Evolutionary conservation across 2,888 invertebrate genomes (phyloP).

Genomic region (Dynastes maya): DNA sequence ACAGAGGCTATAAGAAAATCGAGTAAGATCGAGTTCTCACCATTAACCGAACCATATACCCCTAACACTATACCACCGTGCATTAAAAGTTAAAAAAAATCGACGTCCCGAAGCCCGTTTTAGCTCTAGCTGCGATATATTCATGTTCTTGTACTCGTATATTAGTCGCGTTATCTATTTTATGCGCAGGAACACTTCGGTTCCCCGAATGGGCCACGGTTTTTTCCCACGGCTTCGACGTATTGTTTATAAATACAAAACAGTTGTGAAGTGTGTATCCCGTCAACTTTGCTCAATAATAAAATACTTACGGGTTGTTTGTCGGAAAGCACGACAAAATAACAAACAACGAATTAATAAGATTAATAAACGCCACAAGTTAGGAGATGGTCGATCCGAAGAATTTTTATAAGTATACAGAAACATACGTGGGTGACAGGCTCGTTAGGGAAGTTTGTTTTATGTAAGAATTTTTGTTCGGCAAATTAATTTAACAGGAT

Average conservation of each 20-base stretch:
- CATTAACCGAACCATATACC: too few relatives aligned
- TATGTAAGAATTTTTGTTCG: too few relatives aligned
- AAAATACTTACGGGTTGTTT: slow-evolving; percentile 36
- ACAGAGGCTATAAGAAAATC: too few relatives aligned
- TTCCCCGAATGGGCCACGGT: background rate
- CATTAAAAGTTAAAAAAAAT: slow-evolving; percentile 22
- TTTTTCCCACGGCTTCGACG: slow-evolving; percentile 6
- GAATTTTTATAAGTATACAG: background rate
- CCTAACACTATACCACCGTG: too few relatives aligned
- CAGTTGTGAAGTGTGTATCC: slow-evolving; percentile 40
- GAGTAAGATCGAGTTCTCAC: too few relatives aligned
- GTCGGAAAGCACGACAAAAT: slow-evolving; percentile 14
- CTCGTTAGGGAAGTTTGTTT: too few relatives aligned
- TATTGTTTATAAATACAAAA: slow-evolving; percentile 38
- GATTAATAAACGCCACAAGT: background rate
- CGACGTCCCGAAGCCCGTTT: background rate
- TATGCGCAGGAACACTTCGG: slow-evolving; percentile 27
- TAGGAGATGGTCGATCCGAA: background rate
- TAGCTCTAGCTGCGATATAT: slow-evolving; percentile 10
- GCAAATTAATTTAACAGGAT: too few relatives aligned
- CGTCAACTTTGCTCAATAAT: slow-evolving; percentile 36
- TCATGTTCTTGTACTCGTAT: slow-evolving; percentile 4
- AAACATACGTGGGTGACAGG: background rate
- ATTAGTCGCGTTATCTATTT: slow-evolving; percentile 37
- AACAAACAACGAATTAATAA: slow-evolving; percentile 39